A percentile compares a stretch with the other conserved stretches of the same genome.
These are phyloP conservation scores for Podotricha telesiphe DNA, from an alignment of 2,888 invertebrate genomes.

Conservation along the genomic window DNA sequence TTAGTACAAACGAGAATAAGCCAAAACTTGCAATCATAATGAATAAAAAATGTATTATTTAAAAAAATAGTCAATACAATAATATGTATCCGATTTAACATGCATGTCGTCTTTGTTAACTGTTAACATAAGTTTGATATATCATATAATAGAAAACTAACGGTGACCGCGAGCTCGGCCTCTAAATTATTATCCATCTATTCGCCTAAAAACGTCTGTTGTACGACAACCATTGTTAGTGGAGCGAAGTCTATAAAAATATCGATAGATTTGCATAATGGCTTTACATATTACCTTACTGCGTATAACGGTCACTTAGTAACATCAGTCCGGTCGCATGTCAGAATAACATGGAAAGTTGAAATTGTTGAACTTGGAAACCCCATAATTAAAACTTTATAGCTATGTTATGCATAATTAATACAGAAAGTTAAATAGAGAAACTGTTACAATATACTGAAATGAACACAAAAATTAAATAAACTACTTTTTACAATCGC, in stretches of 20 bases:
- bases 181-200: slow-evolving; percentile 52
- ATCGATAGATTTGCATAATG: slow-evolving; percentile 66
- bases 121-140: slow-evolving; percentile 44
- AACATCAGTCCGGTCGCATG: slow-evolving; percentile 44
- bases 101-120: background rate
- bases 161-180: slow-evolving; percentile 57
- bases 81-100: background rate
- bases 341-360: slow-evolving; percentile 34
- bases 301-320: slow-evolving; percentile 55
- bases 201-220: slow-evolving; percentile 49
- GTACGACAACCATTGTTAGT: slow-evolving; percentile 49
- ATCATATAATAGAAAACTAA: slow-evolving; percentile 51
- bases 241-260: slow-evolving; percentile 52
- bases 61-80: background rate
- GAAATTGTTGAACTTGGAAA: slow-evolving; percentile 26
- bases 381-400: background rate
- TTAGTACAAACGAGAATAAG: too few relatives aligned
- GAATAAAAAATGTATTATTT: too few relatives aligned
- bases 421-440: background rate
- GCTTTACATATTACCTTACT: slow-evolving; percentile 60
- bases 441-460: background rate
- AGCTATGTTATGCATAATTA: background rate
- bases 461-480: background rate
- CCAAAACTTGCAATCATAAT: too few relatives aligned
- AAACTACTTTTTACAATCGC: background rate